Base-by-base conservation (phyloP, 2,797 vertebrate genomes). In the Protonibea diacanthus region DNA sequence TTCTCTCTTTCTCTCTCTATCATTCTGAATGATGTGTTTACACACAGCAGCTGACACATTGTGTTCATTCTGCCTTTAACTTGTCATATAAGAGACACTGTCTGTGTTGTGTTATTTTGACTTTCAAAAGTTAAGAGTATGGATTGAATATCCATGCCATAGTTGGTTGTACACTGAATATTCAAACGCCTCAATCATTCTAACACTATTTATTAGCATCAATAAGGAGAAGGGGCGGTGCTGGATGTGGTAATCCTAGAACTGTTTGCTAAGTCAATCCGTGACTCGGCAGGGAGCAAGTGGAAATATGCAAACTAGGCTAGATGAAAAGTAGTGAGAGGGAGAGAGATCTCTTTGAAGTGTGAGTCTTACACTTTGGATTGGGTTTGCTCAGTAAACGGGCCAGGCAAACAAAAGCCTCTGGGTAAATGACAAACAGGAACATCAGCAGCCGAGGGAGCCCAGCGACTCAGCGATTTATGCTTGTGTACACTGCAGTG, bases 261-360 rank as follows among this genome's bases (percentile, higher is more conserved):
- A 71, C 59, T 93, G 87, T 92, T 93, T 92, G 90, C 90, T 8
- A 25, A 91, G 83, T 87, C 86, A 86, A 87, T 91, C 83, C 38
- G 25, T 18, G 61, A 84, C 74, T 76, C 84, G 56, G 77, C 63
- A 58, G 72, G 81, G 80, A 84, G 80, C 8, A 33, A 73, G 81
- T 73, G 76, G 84, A 86, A 88, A 92, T 93, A 93, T 93, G 90
- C 83, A 93, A 93, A 94, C 79, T 51, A 76, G 47, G 51, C 55
- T 42, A 23, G 64, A 82, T 74, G 81, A 66, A 75, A 72, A 79
- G 66, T 70, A 71, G 59, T 10, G 23, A 71, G 76, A 88, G 87
- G 78, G 78, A 75, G 80, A 75, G 80, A 71, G 83, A 82, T 86
- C 79, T 89, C 93, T 93, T 92, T 93, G 89, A 93, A 91, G 92